phyloP scores from a whole-genome alignment of 2,888 invertebrate species.

The Deilephila porcellus region DNA sequence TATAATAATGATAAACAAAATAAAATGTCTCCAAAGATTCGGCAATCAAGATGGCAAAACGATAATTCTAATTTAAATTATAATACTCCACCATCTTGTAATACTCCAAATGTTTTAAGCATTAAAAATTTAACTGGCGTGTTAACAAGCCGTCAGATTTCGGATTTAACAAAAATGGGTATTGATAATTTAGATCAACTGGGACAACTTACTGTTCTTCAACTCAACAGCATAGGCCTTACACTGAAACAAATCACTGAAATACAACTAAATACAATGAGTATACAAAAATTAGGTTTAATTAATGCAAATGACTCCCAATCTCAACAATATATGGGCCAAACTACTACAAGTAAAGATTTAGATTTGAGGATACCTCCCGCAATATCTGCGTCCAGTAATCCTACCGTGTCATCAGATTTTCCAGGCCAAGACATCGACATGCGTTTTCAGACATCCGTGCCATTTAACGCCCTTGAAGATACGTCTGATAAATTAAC shows the following conservation, averaged over 20 bases:
- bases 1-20: conserved; percentile 69
- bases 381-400: conserved; percentile 57
- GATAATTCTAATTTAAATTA: conserved; percentile 66
- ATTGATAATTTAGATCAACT: conserved; percentile 86
- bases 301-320: conserved; percentile 67
- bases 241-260: conserved; percentile 86
- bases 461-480: conserved; percentile 50
- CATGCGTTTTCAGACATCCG: conserved; percentile 76
- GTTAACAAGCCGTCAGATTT: conserved; percentile 83
- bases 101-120: conserved; percentile 75
- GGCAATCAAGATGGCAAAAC: conserved; percentile 82
- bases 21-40: conserved; percentile 76
- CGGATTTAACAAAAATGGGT: conserved; percentile 85
- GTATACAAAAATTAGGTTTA: conserved; percentile 83
- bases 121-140: conserved; percentile 85
- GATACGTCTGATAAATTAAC: conserved; percentile 49
- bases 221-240: conserved; percentile 85
- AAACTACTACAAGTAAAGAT: conserved; percentile 66
- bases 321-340: conserved; percentile 54
- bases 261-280: conserved; percentile 86
- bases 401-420: conserved; percentile 57
- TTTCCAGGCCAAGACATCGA: conserved; percentile 78
- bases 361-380: conserved; percentile 80
- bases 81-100: conserved; percentile 63
- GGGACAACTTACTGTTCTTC: conserved; percentile 85